Evolutionary conservation across 2,113 vertebrate species (phyloP).

Genomic region (Cinclus mexicanus): DNA sequence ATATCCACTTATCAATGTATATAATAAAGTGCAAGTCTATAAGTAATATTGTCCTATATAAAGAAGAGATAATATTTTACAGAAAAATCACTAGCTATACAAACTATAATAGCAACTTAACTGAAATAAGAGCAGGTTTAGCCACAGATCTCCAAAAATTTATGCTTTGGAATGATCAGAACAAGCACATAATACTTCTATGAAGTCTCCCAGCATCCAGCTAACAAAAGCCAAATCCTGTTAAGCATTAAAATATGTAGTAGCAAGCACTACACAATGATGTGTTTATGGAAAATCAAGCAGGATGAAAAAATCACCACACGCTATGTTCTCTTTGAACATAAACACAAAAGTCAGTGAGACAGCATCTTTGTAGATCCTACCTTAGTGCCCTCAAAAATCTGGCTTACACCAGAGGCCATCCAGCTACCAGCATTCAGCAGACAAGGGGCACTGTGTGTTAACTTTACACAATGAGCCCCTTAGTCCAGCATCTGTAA

Average conservation of each 20-base stretch:
- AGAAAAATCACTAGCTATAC: not conserved
- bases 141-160: not conserved
- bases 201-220: not conserved
- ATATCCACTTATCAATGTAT: not conserved
- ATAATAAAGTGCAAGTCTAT: not conserved
- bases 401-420: not conserved
- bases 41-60: not conserved
- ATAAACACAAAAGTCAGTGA: not conserved
- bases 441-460: not conserved
- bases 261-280: not conserved
- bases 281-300: not conserved
- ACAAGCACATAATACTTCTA: not conserved
- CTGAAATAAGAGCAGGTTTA: not conserved
- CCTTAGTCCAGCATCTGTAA: not conserved
- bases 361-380: not conserved
- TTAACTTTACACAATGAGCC: not conserved
- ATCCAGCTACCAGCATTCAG: not conserved
- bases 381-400: not conserved
- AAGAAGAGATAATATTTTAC: not conserved
- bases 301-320: not conserved
- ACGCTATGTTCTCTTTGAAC: not conserved
- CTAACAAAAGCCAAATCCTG: not conserved
- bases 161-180: not conserved
- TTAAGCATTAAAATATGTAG: not conserved
- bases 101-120: not conserved